Evolutionary conservation across 2,797 vertebrate genomes (phyloP), one percentile per base, ranked within the genome.

Genomic region (Sebastes trivittatus): DNA sequence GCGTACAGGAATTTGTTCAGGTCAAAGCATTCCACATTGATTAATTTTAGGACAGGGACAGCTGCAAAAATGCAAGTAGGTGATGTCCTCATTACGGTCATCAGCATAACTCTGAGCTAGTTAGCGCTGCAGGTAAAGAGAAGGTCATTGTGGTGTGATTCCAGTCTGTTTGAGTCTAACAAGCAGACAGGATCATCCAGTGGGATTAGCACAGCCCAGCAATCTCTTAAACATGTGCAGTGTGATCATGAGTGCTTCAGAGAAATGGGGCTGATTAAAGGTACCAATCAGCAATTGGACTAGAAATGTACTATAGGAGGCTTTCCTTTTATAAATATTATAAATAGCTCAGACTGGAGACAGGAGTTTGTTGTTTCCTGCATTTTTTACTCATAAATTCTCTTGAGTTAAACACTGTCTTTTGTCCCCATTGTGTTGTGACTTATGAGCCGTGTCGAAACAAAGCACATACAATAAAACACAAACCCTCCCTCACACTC

Each of bases 161-260:
- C 32, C 69, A 86, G 80, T 87, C 76, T 72, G 84, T 90, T 90
- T 84, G 82, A 85, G 78, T 81, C 78, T 74, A 88, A 91, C 82
- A 83, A 82, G 85, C 81, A 75, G 84, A 84, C 88, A 68, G 91
- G 87, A 91, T 92, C 84, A 92, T 90, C 91, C 87, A 87, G 71
- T 52, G 77, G 90, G 89, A 93, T 92, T 91, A 92, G 64, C 18
- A 23, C 72, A 68, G 77, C 34, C 62, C 68, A 71, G 74, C 80
- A 87, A 89, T 92, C 91, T 92, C 89, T 69, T 74, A 61, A 88
- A 84, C 76, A 73, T 87, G 82, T 87, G 83, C 84, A 32, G 54
- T 30, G 85, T 75, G 74, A 82, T 84, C 76, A 70, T 54, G 76
- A 88, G 74, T 4, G 46, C n/a, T 61, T 84, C 75, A 71, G 74